Evolutionary conservation across 2,888 invertebrate genomes (phyloP).

Genomic region (Aplocera efformata): DNA sequence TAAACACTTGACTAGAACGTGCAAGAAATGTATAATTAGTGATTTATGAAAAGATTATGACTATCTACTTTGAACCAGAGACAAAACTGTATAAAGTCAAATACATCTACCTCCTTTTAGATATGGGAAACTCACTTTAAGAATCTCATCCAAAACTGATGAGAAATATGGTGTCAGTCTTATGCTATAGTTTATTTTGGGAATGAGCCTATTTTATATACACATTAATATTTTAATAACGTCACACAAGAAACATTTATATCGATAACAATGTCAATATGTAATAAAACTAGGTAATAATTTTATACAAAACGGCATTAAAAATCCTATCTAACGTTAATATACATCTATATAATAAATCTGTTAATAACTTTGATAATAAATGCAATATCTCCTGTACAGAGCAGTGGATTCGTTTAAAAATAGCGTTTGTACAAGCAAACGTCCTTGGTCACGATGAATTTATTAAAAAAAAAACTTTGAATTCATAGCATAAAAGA

Average conservation of each 20-base stretch:
- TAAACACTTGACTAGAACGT: too few species aligned
- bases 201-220: constrained; percentile 9
- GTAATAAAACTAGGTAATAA: constrained; percentile 35
- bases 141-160: constrained; percentile 4
- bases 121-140: neutral
- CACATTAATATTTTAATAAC: constrained; percentile 2
- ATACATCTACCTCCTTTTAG: too few species aligned
- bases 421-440: too few species aligned
- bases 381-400: constrained; percentile 5
- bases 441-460: too few species aligned
- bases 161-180: constrained; percentile 64
- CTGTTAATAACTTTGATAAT: constrained; percentile 2
- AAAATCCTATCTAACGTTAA: constrained; percentile 54
- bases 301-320: constrained; percentile 51
- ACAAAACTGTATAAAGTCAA: too few species aligned
- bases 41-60: neutral
- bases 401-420: too few species aligned
- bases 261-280: constrained; percentile 19
- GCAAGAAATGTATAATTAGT: neutral
- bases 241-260: constrained; percentile 4
- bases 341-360: constrained; percentile 3
- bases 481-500: too few species aligned
- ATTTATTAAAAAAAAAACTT: too few species aligned
- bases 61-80: neutral
- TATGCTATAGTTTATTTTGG: constrained; percentile 44